phyloP scores from a whole-genome alignment of 2,797 vertebrate species.

The Phoebastria nigripes region DNA sequence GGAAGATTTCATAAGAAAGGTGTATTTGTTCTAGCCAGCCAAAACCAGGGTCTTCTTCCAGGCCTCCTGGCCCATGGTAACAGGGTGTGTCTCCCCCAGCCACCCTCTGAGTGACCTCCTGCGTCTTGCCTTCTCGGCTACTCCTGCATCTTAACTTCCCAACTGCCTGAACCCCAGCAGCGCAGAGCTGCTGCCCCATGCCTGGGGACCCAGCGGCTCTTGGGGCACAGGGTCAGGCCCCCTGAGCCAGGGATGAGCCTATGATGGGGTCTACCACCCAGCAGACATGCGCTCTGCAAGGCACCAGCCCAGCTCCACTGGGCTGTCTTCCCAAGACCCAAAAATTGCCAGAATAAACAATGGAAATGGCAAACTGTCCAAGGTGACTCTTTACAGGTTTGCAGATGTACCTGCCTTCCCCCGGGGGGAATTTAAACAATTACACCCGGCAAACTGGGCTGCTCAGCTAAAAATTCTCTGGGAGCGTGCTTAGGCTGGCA shows the following conservation, averaged over 20 bases:
- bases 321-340: not conserved
- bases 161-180: not conserved
- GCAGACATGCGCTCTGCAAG: not conserved
- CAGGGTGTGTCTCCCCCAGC: not conserved
- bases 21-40: not conserved
- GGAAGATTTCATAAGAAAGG: not conserved
- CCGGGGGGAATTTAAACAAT: not conserved
- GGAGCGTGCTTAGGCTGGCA: not conserved
- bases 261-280: accelerated
- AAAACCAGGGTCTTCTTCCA: not conserved
- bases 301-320: not conserved
- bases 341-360: not conserved
- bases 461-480: conserved; percentile 16
- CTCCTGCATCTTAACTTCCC: not conserved
- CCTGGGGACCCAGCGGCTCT: not conserved
- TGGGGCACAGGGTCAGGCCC: no score
- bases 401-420: not conserved
- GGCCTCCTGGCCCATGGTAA: not conserved
- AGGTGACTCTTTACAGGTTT: conserved; percentile 23
- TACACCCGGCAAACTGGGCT: not conserved
- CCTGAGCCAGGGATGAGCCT: not conserved
- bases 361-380: not conserved
- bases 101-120: not conserved
- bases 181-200: accelerated
- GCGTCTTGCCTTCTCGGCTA: not conserved